Evolutionary conservation across 2,797 vertebrate genomes (phyloP).

Genomic region (Poeciliopsis presidionis): DNA sequence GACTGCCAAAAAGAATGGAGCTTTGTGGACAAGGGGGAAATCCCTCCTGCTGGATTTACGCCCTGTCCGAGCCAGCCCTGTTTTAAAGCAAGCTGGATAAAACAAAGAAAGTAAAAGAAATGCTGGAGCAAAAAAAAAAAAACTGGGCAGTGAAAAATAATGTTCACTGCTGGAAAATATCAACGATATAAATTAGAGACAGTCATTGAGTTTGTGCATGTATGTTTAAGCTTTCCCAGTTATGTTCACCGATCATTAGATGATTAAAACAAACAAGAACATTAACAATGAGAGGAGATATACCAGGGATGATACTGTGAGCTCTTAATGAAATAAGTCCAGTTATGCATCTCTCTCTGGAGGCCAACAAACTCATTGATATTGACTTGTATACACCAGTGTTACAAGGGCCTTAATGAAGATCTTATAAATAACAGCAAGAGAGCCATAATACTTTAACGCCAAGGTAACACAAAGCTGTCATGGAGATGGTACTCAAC

Average conservation of each 20-base stretch:
- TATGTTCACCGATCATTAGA: constrained; percentile 29
- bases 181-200: constrained; percentile 68
- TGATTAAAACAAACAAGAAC: constrained; percentile 19
- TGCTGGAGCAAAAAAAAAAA: constrained; percentile 40
- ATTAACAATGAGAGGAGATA: constrained; percentile 22
- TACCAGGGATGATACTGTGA: constrained; percentile 18
- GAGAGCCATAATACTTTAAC: not conserved
- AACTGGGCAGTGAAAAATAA: constrained; percentile 52
- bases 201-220: constrained; percentile 26
- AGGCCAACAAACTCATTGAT: constrained; percentile 60
- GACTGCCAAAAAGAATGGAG: constrained; percentile 55
- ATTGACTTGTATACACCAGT: constrained; percentile 44
- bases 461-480: not conserved
- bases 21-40: constrained; percentile 60
- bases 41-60: constrained; percentile 68
- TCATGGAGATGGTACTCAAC: not conserved
- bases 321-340: constrained; percentile 52
- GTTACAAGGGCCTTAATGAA: constrained; percentile 63
- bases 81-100: constrained; percentile 61
- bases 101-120: constrained; percentile 45
- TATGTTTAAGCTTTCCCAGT: constrained; percentile 37
- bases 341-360: constrained; percentile 65
- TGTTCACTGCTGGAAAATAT: constrained; percentile 72
- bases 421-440: constrained; percentile 14
- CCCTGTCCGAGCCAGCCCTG: constrained; percentile 49